Evolutionary conservation across 2,888 invertebrate genomes (phyloP).

Genomic region (Julus scanicus): DNA sequence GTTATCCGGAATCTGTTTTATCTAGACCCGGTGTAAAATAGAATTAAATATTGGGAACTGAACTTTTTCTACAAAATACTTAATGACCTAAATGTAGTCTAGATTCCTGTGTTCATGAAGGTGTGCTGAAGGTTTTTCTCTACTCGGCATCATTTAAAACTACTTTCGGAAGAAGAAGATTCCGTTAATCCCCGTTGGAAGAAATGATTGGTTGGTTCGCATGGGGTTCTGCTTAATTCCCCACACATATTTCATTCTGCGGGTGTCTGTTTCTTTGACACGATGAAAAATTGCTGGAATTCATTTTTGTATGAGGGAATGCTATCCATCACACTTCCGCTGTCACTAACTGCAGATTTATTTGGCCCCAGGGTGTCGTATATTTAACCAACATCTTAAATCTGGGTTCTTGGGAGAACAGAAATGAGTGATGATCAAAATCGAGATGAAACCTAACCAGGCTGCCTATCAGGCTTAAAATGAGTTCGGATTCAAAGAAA

Average conservation of each 20-base stretch:
- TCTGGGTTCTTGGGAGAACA: not conserved
- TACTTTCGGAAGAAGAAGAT: no score
- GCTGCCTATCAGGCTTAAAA: not conserved
- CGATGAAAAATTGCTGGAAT: not conserved
- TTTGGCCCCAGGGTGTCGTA: not conserved
- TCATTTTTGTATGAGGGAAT: constrained; percentile 1
- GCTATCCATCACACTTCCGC: not conserved
- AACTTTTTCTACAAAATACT: no score
- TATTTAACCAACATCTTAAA: not conserved
- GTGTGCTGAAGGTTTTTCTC: no score
- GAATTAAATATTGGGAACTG: no score
- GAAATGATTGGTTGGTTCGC: not conserved
- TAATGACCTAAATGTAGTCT: no score
- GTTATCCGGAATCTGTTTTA: no score
- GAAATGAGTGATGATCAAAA: not conserved
- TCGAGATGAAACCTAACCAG: not conserved
- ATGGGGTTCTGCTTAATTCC: not conserved
- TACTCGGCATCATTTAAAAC: no score
- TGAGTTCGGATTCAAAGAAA: not conserved
- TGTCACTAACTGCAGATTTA: constrained; percentile 1
- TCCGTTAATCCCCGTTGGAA: not conserved
- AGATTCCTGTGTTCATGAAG: no score
- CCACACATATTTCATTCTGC: not conserved
- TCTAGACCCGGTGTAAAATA: no score
- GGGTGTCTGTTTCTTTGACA: not conserved